Conservation (phyloP, 92 coral and sea anemone species). For the Epizoanthus illoricatus region DNA sequence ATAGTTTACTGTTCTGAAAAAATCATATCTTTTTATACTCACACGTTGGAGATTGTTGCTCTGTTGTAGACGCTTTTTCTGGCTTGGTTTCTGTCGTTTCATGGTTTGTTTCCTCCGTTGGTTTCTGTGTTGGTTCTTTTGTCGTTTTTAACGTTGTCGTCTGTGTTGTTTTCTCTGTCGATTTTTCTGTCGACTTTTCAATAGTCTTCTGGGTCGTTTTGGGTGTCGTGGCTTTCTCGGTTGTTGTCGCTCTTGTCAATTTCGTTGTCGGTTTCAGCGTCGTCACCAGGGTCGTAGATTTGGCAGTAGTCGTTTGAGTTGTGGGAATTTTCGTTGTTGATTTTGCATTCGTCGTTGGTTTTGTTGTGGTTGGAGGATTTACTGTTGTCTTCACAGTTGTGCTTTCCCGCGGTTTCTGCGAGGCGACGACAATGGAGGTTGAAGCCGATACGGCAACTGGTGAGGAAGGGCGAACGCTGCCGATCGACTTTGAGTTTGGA, state of each 20-base stretch:
- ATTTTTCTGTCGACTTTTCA: slow-evolving; percentile 16
- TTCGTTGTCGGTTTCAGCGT: not conserved
- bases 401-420: slow-evolving; percentile 13
- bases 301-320: not conserved
- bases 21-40: too few species aligned
- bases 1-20: too few species aligned
- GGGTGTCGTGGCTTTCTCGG: slow-evolving; percentile 36
- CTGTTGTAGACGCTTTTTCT: too few species aligned
- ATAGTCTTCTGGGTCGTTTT: slow-evolving; percentile 8
- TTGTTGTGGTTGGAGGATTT: slow-evolving; percentile 30
- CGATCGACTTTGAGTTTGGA: not conserved
- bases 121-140: not conserved
- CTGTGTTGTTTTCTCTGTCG: slow-evolving; percentile 33
- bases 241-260: slow-evolving; percentile 19
- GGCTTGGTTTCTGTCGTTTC: not conserved
- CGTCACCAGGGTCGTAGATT: not conserved
- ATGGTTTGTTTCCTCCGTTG: not conserved
- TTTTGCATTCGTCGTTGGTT: slow-evolving; percentile 16
- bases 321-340: slow-evolving; percentile 22
- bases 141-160: not conserved
- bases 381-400: not conserved
- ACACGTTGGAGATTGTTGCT: too few species aligned
- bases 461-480: not conserved
- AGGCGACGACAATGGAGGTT: not conserved
- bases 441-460: not conserved